Evolutionary conservation across 2,888 invertebrate genomes (phyloP), one percentile per base, ranked within the genome.

Genomic region (Phragmatobia fuliginosa): DNA sequence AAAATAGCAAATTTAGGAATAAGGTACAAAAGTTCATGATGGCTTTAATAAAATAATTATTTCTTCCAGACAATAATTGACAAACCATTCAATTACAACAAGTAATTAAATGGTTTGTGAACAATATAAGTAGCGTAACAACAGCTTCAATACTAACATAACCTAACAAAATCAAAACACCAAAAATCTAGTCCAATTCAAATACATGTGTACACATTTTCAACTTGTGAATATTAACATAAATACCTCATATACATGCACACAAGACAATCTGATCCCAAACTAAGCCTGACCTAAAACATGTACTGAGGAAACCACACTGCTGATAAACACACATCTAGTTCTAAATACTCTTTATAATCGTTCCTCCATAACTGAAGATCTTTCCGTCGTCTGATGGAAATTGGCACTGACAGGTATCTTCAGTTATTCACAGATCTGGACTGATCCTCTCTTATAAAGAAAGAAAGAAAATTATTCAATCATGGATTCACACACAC

Each of bases 101-200:
- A 14, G 36, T 3, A 36, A 36, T 11, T 36, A n/a, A n/a, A n/a
- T n/a, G n/a, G n/a, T n/a, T n/a, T n/a, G n/a, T n/a, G n/a, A n/a
- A n/a, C n/a, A n/a, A n/a, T 36, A 36, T 14, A 10, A 1, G 11
- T 38, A 10, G 16, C 14, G 14, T 38, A 14, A 38, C 38, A 38
- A 38, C 38, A 8, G 2, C 45, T 45, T 18, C 2, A 41, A 41
- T 41, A 45, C 21, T 45, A 21, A 21, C 41, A 14, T 16, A n/a
- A 33, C 38, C 16, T 62, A 38, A 38, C 38, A 28, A 41, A 21
- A 41, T 21, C 8, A 41, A 38, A 28, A 41, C 10, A 41, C 18
- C 8, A 41, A 38, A 38, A 8, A 4, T 62, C 62, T 62, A 62
- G 62, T 62, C 62, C 62, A 41, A 62, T 41, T 62, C 18, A 62